Conservation (phyloP, 2,888 invertebrate genomes). For the Rhamnusium bicolor region DNA sequence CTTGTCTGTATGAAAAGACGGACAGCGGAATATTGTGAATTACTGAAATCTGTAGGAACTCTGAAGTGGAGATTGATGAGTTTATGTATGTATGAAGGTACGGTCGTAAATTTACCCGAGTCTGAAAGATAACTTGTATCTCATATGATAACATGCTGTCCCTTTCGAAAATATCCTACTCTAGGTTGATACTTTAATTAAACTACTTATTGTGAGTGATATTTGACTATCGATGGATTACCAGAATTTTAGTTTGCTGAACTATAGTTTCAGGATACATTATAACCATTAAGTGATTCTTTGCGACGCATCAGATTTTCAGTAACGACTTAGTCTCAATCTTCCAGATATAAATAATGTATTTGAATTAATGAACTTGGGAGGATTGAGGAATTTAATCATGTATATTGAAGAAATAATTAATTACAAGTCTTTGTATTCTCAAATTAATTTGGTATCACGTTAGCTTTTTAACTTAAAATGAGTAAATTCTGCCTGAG, state of each 20-base stretch:
- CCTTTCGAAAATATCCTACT: not conserved
- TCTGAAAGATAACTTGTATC: not conserved
- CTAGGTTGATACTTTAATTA: not conserved
- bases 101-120: not conserved
- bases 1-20: not conserved
- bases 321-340: too few relatives aligned
- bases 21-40: not conserved
- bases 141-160: conserved; percentile 2
- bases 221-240: not conserved
- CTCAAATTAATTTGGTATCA: too few relatives aligned
- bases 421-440: too few relatives aligned
- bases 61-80: conserved; percentile 12
- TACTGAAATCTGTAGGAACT: conserved; percentile 17
- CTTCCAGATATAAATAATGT: too few relatives aligned
- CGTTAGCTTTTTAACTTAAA: too few relatives aligned
- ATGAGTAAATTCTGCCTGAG: too few relatives aligned
- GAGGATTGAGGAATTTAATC: too few relatives aligned
- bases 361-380: too few relatives aligned
- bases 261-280: too few relatives aligned
- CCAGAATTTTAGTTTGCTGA: not conserved
- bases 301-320: too few relatives aligned
- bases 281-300: too few relatives aligned
- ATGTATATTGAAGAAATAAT: too few relatives aligned
- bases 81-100: conserved; percentile 20
- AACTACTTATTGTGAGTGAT: not conserved